Percentiles rank a stretch among this genome's conserved stretches.
These are phyloP conservation scores for Gila robusta DNA, from an alignment of 2,797 vertebrate genomes.

Conservation along the genomic window DNA sequence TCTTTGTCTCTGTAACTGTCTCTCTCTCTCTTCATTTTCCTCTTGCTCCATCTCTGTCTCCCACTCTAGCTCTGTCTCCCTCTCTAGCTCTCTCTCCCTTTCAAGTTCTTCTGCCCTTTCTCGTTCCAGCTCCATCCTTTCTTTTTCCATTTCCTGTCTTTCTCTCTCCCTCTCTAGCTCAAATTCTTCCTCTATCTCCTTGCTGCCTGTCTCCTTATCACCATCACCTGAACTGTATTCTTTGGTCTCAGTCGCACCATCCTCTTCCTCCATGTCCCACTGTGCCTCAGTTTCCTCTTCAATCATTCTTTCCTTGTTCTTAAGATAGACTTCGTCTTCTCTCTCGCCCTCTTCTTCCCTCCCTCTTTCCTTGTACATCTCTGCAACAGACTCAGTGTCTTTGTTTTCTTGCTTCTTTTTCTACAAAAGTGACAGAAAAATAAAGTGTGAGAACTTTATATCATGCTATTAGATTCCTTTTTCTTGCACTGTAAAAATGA, in stretches of 20 bases:
- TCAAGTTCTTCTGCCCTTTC: constrained; percentile 47
- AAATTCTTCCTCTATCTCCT: constrained; percentile 65
- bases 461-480: background rate
- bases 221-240: constrained; percentile 54
- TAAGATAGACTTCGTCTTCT: constrained; percentile 9
- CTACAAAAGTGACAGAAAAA: constrained; percentile 60
- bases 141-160: constrained; percentile 52
- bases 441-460: background rate
- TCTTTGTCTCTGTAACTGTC: constrained; percentile 53
- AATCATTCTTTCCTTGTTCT: constrained; percentile 32
- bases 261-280: constrained; percentile 39
- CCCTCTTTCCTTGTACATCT: constrained; percentile 40
- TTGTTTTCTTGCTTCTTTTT: constrained; percentile 60
- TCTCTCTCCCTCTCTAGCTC: constrained; percentile 62
- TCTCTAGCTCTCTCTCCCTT: constrained; percentile 40
- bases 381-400: constrained; percentile 26
- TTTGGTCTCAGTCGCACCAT: constrained; percentile 20
- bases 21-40: constrained; percentile 45
- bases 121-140: constrained; percentile 47
- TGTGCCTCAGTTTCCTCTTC: constrained; percentile 40
- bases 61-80: background rate
- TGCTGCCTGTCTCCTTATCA: constrained; percentile 40
- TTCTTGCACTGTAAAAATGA: background rate
- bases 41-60: constrained; percentile 15
- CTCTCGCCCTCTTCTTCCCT: constrained; percentile 17